These are phyloP conservation scores for Laticauda laticaudata DNA, from an alignment of 2,113 vertebrate genomes.

Conservation along the genomic window DNA sequence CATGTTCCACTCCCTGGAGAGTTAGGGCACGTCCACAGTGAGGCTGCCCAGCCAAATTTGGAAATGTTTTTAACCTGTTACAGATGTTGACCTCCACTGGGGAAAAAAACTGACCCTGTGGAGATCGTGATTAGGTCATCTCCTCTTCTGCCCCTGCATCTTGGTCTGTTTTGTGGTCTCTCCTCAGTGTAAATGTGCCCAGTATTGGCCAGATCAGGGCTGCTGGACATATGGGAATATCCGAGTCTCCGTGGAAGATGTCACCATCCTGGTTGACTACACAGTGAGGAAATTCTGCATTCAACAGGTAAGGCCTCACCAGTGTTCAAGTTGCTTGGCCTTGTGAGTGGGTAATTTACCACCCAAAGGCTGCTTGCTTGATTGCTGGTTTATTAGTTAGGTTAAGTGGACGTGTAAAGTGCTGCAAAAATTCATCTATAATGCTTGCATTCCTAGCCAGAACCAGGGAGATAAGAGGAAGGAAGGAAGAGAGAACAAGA, in stretches of 20 bases:
- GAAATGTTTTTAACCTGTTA: not conserved
- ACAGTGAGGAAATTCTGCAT: constrained; percentile 98
- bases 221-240: constrained; percentile 98
- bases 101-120: not conserved
- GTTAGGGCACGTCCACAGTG: not conserved
- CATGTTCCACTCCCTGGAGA: not conserved
- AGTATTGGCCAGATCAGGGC: constrained; percentile 99
- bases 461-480: not conserved
- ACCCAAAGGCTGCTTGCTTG: not conserved
- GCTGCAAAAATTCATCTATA: not conserved
- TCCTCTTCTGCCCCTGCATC: not conserved
- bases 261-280: constrained; percentile 95
- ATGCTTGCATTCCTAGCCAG: no score
- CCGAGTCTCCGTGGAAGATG: constrained; percentile 94
- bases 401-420: not conserved
- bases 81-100: accelerated
- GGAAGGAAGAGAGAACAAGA: no score
- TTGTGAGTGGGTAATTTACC: no score
- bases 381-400: not conserved
- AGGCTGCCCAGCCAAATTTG: not conserved
- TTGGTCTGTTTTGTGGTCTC: not conserved
- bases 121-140: not conserved
- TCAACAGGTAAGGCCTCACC: constrained; percentile 82
- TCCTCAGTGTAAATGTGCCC: constrained; percentile 93
- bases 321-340: no score